Conservation (phyloP, 2,113 vertebrate genomes). For the Aegotheles bennettii region DNA sequence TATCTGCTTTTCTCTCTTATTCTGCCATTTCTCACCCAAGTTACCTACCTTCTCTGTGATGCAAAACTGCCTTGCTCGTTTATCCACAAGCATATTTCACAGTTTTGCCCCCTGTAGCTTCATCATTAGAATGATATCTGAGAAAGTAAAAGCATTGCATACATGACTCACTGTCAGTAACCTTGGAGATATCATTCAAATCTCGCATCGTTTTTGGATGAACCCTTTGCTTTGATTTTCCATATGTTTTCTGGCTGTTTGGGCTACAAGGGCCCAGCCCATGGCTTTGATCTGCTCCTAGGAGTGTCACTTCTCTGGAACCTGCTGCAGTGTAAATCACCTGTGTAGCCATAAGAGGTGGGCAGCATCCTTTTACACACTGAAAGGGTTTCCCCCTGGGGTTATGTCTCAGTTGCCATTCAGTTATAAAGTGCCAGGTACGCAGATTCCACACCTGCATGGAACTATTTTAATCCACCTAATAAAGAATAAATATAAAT, state of each 20-base stretch:
- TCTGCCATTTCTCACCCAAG: neutral
- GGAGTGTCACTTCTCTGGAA: neutral
- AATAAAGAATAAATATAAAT: neutral
- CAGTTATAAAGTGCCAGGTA: neutral
- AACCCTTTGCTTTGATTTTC: neutral
- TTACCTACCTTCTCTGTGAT: neutral
- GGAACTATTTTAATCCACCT: neutral
- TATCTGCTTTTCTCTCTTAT: neutral
- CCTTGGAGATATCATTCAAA: neutral
- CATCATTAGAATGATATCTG: neutral
- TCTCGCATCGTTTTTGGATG: neutral
- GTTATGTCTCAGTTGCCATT: neutral
- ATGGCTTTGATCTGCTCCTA: neutral
- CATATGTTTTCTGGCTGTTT: neutral
- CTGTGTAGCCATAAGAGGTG: neutral
- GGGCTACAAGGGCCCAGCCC: neutral
- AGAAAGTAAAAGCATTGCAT: neutral
- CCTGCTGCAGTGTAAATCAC: accelerated
- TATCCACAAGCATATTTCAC: neutral
- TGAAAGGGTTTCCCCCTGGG: accelerated
- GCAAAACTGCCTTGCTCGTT: neutral
- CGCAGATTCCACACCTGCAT: neutral
- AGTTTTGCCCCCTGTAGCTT: neutral
- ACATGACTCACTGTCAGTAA: neutral
- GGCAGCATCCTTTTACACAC: neutral